A percentile compares a stretch with the other conserved stretches of the same genome.
Evolutionary conservation across 1,140 invertebrate genomes (phyloP).

Genomic region (Notospermus geniculatus): DNA sequence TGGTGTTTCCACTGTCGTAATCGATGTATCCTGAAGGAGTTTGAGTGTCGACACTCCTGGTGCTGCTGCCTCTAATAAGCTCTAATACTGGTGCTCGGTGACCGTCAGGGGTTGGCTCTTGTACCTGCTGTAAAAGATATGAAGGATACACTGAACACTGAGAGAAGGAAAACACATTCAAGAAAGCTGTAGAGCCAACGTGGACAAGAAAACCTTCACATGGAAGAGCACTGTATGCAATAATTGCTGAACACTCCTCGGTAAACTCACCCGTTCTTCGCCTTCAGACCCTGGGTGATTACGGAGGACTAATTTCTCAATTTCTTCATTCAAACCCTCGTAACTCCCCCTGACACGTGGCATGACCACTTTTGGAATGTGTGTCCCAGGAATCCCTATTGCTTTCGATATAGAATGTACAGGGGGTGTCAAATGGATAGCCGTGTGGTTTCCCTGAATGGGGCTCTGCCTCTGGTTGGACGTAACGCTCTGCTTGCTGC

Average conservation of each 20-base stretch:
- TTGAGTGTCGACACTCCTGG: slow-evolving; percentile 77
- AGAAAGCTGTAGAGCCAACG: too few relatives aligned
- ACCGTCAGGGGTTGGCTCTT: slow-evolving; percentile 73
- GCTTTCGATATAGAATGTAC: slow-evolving; percentile 28
- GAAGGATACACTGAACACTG: neutral
- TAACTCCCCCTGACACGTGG: slow-evolving; percentile 75
- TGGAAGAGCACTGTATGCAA: too few relatives aligned
- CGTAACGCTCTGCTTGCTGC: slow-evolving; percentile 33
- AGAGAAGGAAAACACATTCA: neutral
- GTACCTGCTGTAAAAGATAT: slow-evolving; percentile 31
- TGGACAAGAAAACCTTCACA: too few relatives aligned
- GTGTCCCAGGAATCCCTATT: slow-evolving; percentile 51
- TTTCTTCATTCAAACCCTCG: slow-evolving; percentile 74
- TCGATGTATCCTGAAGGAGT: slow-evolving; percentile 66
- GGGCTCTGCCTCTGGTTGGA: slow-evolving; percentile 43
- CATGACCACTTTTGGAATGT: slow-evolving; percentile 58
- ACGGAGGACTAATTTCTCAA: slow-evolving; percentile 44
- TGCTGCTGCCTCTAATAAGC: slow-evolving; percentile 58
- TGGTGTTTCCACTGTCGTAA: slow-evolving; percentile 34
- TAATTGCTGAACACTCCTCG: too few relatives aligned
- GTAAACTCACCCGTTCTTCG: slow-evolving; percentile 37
- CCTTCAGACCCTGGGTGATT: slow-evolving; percentile 28
- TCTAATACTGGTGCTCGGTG: slow-evolving; percentile 79
- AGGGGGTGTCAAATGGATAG: slow-evolving; percentile 37
- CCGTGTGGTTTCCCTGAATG: slow-evolving; percentile 45